These are phyloP conservation scores for Nicator chloris DNA, from an alignment of 2,113 vertebrate species.

Conservation along the genomic window DNA sequence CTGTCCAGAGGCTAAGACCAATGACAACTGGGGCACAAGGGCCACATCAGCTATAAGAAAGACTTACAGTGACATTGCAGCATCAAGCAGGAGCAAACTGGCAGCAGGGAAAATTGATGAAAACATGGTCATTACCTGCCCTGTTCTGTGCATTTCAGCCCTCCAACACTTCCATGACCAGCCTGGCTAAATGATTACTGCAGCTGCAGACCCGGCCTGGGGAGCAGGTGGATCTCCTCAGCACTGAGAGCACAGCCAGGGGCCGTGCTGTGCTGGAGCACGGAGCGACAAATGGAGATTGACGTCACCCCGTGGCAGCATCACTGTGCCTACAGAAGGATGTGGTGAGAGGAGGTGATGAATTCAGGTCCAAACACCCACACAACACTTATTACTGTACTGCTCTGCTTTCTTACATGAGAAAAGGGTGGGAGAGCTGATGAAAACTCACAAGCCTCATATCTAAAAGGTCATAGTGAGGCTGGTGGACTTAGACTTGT, in stretches of 20 bases:
- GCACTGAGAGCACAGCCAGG: background rate
- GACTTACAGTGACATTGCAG: background rate
- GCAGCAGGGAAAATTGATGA: background rate
- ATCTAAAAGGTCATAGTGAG: constrained; percentile 7
- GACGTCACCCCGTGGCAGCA: constrained; percentile 53
- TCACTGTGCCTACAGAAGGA: constrained; percentile 53
- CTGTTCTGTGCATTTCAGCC: background rate
- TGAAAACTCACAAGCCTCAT: background rate
- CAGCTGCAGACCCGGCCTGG: background rate
- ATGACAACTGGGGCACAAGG: background rate
- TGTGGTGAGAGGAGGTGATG: constrained; percentile 55
- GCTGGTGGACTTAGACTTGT: background rate
- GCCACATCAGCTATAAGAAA: background rate
- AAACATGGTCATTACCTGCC: constrained; percentile 25
- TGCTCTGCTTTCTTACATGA: background rate
- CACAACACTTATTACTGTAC: constrained; percentile 23
- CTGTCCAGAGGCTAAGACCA: background rate
- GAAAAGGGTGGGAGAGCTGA: constrained; percentile 53
- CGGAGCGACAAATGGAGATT: background rate
- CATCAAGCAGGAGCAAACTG: background rate
- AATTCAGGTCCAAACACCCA: constrained; percentile 33
- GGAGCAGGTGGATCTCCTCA: background rate
- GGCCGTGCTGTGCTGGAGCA: background rate
- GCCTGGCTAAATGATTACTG: background rate
- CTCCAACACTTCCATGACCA: background rate